These are phyloP conservation scores for Gandaritis pyraliata DNA, from an alignment of 2,888 invertebrate species.

Conservation along the genomic window DNA sequence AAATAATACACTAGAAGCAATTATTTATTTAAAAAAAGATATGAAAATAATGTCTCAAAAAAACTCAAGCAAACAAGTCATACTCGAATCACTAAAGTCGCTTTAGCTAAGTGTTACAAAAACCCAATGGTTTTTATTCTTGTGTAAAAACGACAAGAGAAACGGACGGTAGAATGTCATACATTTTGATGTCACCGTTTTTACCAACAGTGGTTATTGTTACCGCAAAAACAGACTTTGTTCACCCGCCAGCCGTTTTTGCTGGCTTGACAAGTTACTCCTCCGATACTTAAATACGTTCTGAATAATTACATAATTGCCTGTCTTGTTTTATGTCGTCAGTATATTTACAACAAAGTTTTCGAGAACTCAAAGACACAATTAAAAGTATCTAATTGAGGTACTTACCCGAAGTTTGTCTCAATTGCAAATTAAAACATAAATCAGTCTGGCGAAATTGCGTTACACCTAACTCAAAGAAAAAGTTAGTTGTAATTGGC, in stretches of 20 bases:
- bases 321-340: conserved; percentile 45
- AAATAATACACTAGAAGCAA: conserved; percentile 1
- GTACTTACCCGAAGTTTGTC: conserved; percentile 43
- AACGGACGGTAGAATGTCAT: conserved; percentile 67
- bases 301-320: conserved; percentile 77
- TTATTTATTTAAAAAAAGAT: conserved; percentile 1
- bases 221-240: conserved; percentile 70
- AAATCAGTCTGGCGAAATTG: conserved; percentile 67
- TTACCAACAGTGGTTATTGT: conserved; percentile 67
- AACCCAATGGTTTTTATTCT: conserved; percentile 63
- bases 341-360: conserved; percentile 41
- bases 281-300: conserved; percentile 65
- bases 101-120: conserved; percentile 45
- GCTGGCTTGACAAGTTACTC: conserved; percentile 71
- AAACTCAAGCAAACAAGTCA: conserved; percentile 65
- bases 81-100: conserved; percentile 62
- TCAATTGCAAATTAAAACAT: conserved; percentile 64
- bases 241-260: conserved; percentile 75
- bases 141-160: conserved; percentile 59
- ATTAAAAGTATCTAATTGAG: conserved; percentile 61
- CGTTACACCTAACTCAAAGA: conserved; percentile 65
- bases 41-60: conserved; percentile 1
- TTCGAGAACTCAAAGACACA: conserved; percentile 47
- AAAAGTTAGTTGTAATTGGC: conserved; percentile 69
- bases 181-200: conserved; percentile 76